Base-by-base conservation (phyloP, 2,113 vertebrate genomes). In the Orthochromis malagaraziensis region DNA sequence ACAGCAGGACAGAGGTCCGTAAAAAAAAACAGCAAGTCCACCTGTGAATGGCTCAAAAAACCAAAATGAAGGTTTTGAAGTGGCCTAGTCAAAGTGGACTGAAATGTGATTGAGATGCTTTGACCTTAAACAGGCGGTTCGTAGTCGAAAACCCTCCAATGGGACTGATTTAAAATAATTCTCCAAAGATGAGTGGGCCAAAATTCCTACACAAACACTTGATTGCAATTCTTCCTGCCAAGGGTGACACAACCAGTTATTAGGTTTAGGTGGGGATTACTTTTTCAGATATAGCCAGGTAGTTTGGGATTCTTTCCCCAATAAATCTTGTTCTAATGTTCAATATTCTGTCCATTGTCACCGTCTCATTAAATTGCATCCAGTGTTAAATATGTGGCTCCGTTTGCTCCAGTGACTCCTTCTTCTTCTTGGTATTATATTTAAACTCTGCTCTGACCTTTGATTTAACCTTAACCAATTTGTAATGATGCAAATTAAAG, bases 61-160 rank as follows among this genome's bases (percentile, higher is more conserved):
- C 0, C 6, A 38, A 68, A 38, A 21, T 38, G 33, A 68, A 68
- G 19, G 60, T 38, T 68, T 68, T 38, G 19, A 68, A 68, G 33
- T 21, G 6, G 6, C 3, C 63, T 0, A 40, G 63, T 68, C 11
- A 0, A 40, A 0, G 35, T 24, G 12, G n/a, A 40, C 1, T 40
- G 11, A 21, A 68, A 14, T 24, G 33, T 40, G 63, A 68, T 24
- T 68, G 0, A 40, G 11, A 24, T 68, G 35, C 35, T 40, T 68
- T 68, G 63, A 21, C 63, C 19, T 68, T 40, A 14, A 40, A 40
- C 3, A 68, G 63, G 19, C 4, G 3, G 11, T 68, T 68, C 6
- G 1, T 68, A 38, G 19, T 68, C 0, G 6, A 68, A 4, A 6
- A 65, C 31, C 6, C 60, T 65, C 60, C 17, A 38, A n/a, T 38